Conservation (phyloP, 2,888 invertebrate genomes). For the Dendrolimus houi region DNA sequence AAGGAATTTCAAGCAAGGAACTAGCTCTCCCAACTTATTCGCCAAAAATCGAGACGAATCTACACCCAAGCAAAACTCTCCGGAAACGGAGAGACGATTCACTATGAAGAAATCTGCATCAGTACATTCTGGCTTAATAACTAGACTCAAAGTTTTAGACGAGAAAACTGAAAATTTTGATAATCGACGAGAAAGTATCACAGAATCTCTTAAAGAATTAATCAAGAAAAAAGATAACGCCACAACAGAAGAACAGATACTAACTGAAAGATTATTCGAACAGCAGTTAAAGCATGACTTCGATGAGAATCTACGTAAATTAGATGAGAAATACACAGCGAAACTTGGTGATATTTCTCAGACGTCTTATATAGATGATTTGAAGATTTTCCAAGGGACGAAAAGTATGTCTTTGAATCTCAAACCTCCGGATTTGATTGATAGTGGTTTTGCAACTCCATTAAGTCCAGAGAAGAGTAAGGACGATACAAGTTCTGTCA, state of each 20-base stretch:
- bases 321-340: conserved; percentile 37
- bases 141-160: conserved; percentile 66
- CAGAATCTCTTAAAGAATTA: conserved; percentile 42
- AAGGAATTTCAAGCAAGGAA: conserved; percentile 47
- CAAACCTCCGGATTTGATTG: conserved; percentile 39
- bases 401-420: conserved; percentile 58
- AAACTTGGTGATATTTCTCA: conserved; percentile 13
- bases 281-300: conserved; percentile 65
- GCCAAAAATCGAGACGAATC: conserved; percentile 39
- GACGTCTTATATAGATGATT: conserved; percentile 44
- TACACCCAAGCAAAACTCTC: conserved; percentile 22
- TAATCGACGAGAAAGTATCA: conserved; percentile 8
- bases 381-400: conserved; percentile 45
- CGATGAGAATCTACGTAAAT: conserved; percentile 56
- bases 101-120: conserved; percentile 65
- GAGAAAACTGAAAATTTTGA: conserved; percentile 33
- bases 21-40: conserved; percentile 63
- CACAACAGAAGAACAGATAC: conserved; percentile 80
- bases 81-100: conserved; percentile 44
- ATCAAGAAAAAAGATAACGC: conserved; percentile 57
- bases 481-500: conserved; percentile 51
- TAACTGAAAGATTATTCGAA: conserved; percentile 77
- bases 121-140: conserved; percentile 58
- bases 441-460: conserved; percentile 82
- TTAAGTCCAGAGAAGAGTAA: conserved; percentile 70